These are phyloP conservation scores for Octopus sinensis DNA, from an alignment of 1,140 invertebrate genomes.

Conservation along the genomic window DNA sequence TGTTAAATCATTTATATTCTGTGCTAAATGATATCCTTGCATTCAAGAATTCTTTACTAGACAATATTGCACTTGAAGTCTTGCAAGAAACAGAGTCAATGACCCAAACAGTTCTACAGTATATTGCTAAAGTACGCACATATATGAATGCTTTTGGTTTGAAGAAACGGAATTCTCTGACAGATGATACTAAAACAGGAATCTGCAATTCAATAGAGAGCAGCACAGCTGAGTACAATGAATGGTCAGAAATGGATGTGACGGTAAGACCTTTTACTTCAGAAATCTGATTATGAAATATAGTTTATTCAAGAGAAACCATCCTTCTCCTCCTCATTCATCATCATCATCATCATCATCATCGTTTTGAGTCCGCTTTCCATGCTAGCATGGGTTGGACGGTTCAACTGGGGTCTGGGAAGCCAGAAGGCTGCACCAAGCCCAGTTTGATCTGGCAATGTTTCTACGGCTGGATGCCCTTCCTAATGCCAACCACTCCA, in stretches of 20 bases:
- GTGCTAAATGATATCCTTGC: slow-evolving; percentile 35
- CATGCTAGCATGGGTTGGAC: too few relatives aligned
- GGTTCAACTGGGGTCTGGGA: too few relatives aligned
- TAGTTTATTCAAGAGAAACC: too few relatives aligned
- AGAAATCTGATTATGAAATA: too few relatives aligned
- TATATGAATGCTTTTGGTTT: slow-evolving; percentile 24
- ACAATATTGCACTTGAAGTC: slow-evolving; percentile 20
- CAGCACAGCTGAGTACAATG: slow-evolving; percentile 17
- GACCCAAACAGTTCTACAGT: slow-evolving; percentile 32
- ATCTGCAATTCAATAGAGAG: slow-evolving; percentile 3
- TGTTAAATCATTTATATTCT: slow-evolving; percentile 41
- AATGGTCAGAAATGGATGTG: slow-evolving; percentile 24
- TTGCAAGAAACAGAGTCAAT: slow-evolving; percentile 21
- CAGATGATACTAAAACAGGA: not conserved
- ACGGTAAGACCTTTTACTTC: slow-evolving; percentile 10
- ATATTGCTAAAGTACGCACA: slow-evolving; percentile 32
- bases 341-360: too few relatives aligned
- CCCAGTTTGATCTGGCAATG: too few relatives aligned
- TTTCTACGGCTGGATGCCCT: too few relatives aligned
- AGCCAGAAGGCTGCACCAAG: too few relatives aligned
- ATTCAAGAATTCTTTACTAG: slow-evolving; percentile 18
- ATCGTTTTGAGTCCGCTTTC: too few relatives aligned
- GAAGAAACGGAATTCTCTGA: not conserved
- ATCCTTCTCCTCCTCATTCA: too few relatives aligned
- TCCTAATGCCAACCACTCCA: too few relatives aligned